Conservation (phyloP, 2,888 invertebrate species). For the Andrena haemorrhoa region DNA sequence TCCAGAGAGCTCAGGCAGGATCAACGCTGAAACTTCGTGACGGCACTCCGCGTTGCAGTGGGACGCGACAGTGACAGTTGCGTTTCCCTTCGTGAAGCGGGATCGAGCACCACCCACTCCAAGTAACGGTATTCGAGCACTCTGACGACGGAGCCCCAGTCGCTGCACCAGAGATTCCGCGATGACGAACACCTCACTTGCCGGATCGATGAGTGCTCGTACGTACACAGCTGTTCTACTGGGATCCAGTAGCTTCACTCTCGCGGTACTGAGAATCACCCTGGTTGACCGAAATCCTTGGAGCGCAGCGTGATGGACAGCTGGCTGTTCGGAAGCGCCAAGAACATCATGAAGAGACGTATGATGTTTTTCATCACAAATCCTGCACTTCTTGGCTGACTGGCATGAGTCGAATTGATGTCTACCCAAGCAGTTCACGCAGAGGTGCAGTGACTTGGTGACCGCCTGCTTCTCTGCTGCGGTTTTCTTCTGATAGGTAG, state of each 20-base stretch:
- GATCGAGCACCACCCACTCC: no score
- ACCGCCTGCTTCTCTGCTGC: neutral
- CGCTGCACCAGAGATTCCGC: neutral
- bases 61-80: neutral
- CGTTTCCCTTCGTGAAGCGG: neutral
- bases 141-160: neutral
- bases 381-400: neutral
- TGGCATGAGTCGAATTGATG: neutral
- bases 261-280: neutral
- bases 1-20: neutral
- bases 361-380: neutral
- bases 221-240: neutral
- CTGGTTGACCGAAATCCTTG: neutral
- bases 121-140: neutral
- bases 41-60: no score
- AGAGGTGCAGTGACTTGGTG: neutral
- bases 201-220: neutral
- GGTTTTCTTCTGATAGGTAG: neutral
- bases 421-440: neutral
- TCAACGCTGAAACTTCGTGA: no score
- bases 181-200: neutral
- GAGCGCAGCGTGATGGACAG: neutral
- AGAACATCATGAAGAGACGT: neutral
- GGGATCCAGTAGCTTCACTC: neutral
- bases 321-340: rapidly evolving